A percentile compares a stretch with the other conserved stretches of the same genome.
These are phyloP conservation scores for Garra rufa DNA, from an alignment of 2,113 vertebrate genomes.

Conservation along the genomic window DNA sequence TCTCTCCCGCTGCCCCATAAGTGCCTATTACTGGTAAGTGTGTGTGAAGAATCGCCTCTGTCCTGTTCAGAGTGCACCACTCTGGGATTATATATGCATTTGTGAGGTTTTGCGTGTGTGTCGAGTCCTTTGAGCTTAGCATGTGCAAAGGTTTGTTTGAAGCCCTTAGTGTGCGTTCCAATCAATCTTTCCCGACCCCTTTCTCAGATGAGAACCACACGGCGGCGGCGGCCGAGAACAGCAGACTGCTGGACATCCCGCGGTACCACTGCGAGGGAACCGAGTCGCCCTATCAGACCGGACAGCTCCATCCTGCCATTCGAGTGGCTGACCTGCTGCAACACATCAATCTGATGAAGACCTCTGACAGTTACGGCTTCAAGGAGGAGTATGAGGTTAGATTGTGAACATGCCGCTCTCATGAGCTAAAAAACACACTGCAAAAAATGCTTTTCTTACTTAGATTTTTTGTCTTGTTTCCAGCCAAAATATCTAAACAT, in stretches of 20 bases:
- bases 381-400: slow-evolving; percentile 99
- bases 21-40: slow-evolving; percentile 98
- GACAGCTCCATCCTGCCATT: slow-evolving; percentile 97
- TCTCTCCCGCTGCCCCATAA: slow-evolving; percentile 85
- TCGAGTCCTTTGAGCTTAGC: background rate
- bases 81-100: slow-evolving; percentile 8
- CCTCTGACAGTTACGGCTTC: slow-evolving; percentile 98
- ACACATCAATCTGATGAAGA: slow-evolving; percentile 99
- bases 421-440: background rate
- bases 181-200: background rate
- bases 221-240: slow-evolving; percentile 84
- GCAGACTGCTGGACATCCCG: slow-evolving; percentile 91
- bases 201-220: slow-evolving; percentile 94
- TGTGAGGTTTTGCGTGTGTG: slow-evolving; percentile 2
- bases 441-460: no score
- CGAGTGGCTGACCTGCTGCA: slow-evolving; percentile 96
- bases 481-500: no score
- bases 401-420: background rate
- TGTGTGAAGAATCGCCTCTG: background rate
- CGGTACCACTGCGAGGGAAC: slow-evolving; percentile 96
- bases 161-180: slow-evolving; percentile 12
- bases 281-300: slow-evolving; percentile 96
- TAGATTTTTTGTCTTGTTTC: no score
- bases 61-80: background rate
- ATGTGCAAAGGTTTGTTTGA: background rate